Evolutionary conservation across 2,888 invertebrate genomes (phyloP).

Genomic region (Liposcelis brunnea): DNA sequence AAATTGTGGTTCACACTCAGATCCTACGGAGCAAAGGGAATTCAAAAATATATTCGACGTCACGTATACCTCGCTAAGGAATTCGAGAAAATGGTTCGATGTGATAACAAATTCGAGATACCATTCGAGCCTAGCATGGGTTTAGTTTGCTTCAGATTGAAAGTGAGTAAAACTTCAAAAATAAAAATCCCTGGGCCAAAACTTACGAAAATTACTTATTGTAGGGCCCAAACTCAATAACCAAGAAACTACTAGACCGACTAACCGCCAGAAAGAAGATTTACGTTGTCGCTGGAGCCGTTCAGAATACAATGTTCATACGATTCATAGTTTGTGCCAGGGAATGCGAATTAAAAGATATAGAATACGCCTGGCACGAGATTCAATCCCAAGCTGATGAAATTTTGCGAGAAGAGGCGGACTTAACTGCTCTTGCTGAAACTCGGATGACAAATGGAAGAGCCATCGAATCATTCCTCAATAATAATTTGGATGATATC

Average conservation of each 20-base stretch:
- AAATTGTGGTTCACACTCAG: constrained; percentile 87
- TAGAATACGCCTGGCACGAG: constrained; percentile 56
- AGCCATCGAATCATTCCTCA: no score
- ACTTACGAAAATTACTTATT: constrained; percentile 11
- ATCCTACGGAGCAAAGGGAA: constrained; percentile 60
- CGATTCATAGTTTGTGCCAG: constrained; percentile 71
- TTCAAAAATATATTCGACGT: constrained; percentile 58
- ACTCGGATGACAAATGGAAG: no score
- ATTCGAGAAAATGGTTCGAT: constrained; percentile 52
- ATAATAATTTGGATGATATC: no score
- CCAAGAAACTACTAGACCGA: constrained; percentile 49
- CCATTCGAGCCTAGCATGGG: constrained; percentile 55
- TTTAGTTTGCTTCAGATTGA: constrained; percentile 77
- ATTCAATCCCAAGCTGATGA: constrained; percentile 39
- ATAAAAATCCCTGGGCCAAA: background rate
- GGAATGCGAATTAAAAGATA: constrained; percentile 47
- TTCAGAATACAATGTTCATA: constrained; percentile 48
- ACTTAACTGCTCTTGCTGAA: no score
- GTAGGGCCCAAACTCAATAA: constrained; percentile 47
- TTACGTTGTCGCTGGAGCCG: constrained; percentile 62
- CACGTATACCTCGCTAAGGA: constrained; percentile 57
- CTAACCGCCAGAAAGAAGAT: constrained; percentile 60
- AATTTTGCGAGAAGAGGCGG: constrained; percentile 11
- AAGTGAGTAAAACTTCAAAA: constrained; percentile 28
- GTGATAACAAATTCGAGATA: constrained; percentile 64